A percentile compares a stretch with the other conserved stretches of the same genome.
phyloP scores from a whole-genome alignment of 2,113 vertebrate genomes.

The Pseudopipra pipra region DNA sequence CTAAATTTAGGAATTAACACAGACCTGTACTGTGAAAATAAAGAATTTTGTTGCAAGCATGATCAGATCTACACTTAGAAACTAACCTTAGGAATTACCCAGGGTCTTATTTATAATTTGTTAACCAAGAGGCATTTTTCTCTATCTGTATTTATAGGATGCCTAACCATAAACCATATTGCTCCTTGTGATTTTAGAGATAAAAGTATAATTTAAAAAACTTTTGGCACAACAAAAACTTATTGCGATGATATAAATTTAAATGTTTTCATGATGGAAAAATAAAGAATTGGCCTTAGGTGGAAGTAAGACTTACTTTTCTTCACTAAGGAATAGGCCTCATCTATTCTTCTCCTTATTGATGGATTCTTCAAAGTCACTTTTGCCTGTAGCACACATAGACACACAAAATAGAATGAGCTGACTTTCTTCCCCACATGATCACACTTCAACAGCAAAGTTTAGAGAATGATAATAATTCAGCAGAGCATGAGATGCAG shows the following conservation, averaged over 20 bases:
- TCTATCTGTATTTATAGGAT: neutral
- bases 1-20: neutral
- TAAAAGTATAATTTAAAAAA: neutral
- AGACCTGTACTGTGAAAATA: neutral
- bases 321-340: constrained; percentile 78
- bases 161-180: neutral
- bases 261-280: neutral
- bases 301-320: constrained; percentile 78
- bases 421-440: neutral
- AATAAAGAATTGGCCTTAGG: neutral
- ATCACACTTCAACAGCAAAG: neutral
- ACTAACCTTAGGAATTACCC: neutral
- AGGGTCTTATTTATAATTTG: neutral
- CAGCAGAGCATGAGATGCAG: neutral
- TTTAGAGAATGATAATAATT: neutral
- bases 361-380: constrained; percentile 89
- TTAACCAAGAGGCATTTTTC: neutral
- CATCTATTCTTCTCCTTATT: constrained; percentile 86
- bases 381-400: constrained; percentile 83
- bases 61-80: neutral
- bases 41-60: neutral
- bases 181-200: neutral
- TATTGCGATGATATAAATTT: neutral
- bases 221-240: neutral
- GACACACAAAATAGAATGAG: neutral